Base-by-base conservation (phyloP, 2,797 vertebrate genomes). In the Muscicapa comitata region DNA sequence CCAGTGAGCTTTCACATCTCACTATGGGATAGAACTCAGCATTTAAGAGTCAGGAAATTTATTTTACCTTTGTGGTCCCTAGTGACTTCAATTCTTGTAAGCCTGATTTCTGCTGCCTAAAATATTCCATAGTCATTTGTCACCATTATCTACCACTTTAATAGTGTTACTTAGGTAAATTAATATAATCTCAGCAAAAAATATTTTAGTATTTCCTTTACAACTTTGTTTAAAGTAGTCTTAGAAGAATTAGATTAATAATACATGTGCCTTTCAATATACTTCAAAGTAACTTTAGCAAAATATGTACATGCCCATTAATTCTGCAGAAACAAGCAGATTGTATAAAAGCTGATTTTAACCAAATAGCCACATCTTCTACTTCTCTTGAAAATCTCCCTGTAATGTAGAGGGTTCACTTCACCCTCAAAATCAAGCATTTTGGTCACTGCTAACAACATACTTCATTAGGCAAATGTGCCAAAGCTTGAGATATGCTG, bases 201-300 rank as follows among this genome's bases (percentile, higher is more conserved):
- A 53, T 86, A 81, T 68, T 80, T 78, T 86, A 89, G 54, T n/a
- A 92, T 90, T 91, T 88, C 81, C 51, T 93, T 95, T 88, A 76
- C 68, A 93, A 91, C 76, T 94, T 90, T 80, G 53, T 88, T 94
- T 87, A 88, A 93, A 91, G 62, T 55, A 90, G 74, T 87, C 55
- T 93, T 97, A 96, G 43, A 70, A 93, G 81, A 96, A 94, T 95
- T 93, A 94, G 55, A 67, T 88, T 93, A 86, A 85, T 91, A 89
- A 94, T 93, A 71, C 57, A 81, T 89, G 47, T 38, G 47, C 88
- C 74, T 95, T 96, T 75, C 90, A 91, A 85, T 65, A 77, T 13
- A 78, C 79, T 95, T 97, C 82, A 95, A 21, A 96, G 89, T 54
- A 93, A 92, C 62, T 76, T 78, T 89, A 77, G 35, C 50, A 80